Base-by-base conservation (phyloP, 2,888 invertebrate genomes). In the Calephelis perditalis region DNA sequence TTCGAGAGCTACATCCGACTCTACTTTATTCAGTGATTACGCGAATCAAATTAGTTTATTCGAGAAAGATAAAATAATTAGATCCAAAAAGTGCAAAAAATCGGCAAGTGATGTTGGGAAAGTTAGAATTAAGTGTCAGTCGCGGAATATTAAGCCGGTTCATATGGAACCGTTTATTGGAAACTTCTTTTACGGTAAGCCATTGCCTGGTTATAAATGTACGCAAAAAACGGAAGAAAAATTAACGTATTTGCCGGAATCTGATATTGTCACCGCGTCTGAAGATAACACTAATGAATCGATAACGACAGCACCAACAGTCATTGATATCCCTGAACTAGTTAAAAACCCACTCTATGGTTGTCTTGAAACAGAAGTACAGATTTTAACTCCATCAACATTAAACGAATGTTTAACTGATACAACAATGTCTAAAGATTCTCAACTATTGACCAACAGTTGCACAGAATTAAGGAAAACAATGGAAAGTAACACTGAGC, bases 21-120 rank as follows among this genome's bases (percentile, higher is more conserved):
- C 91, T 0, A 91, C 91, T 44, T 81, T 91, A 57, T 91, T 91
- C 74, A 91, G 91, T 75, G 91, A 91, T 70, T 91, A 91, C 71
- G 77, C 82, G 8, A 91, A 88, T 68, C 91, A 91, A 76, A 83
- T 91, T 70, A 74, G 83, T 63, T 71, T 91, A 55, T 91, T 91
- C 67, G 90, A 91, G 62, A 84, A 78, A 66, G 82, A 82, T 10
- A 60, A 56, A 62, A 81, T 73, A 65, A 49, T 62, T 36, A 77
- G 74, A 59, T 77, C 69, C 60, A 85, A 79, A 69, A 85, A 80
- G 75, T 86, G 85, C 72, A 85, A 79, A 68, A 89, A 86, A 71
- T 74, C 84, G 56, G 78, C 78, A 68, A 89, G 86, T 77, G 86
- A 86, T 74, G 82, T 81, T 64, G 81, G 78, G 61, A 86, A 82